Evolutionary conservation across 2,888 invertebrate species (phyloP).

Genomic region (Trichopoda pennipes): DNA sequence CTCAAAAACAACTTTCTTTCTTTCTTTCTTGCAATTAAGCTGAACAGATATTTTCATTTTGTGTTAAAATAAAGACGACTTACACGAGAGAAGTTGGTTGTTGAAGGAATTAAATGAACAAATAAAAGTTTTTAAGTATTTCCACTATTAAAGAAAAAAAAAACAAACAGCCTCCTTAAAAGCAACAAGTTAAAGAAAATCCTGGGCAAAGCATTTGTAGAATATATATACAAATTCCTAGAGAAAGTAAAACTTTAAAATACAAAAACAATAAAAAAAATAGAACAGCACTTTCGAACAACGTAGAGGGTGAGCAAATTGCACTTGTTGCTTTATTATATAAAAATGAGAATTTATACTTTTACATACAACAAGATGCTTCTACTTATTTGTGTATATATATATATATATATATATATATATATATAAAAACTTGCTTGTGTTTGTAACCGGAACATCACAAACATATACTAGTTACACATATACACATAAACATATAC

Average conservation of each 20-base stretch:
- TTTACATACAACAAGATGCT: not conserved
- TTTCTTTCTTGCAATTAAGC: not conserved
- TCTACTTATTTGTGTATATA: not conserved
- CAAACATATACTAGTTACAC: not conserved
- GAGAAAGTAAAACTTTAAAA: constrained; percentile 37
- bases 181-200: constrained; percentile 43
- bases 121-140: not conserved
- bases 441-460: constrained; percentile 24
- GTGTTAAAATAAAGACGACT: not conserved
- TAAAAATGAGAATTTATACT: constrained; percentile 18
- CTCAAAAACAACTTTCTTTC: not conserved
- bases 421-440: not conserved
- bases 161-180: constrained; percentile 12
- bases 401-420: not conserved
- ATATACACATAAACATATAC: not conserved
- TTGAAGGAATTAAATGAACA: not conserved
- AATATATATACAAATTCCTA: constrained; percentile 7
- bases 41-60: not conserved
- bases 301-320: constrained; percentile 24
- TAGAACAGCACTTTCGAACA: not conserved
- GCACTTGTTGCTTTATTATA: constrained; percentile 47
- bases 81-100: not conserved
- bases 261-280: not conserved
- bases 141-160: not conserved
- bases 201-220: not conserved